Percentiles rank a stretch among this genome's conserved stretches.
Conservation (phyloP, 1,140 invertebrate genomes). For the Trachelipus rathkii region DNA sequence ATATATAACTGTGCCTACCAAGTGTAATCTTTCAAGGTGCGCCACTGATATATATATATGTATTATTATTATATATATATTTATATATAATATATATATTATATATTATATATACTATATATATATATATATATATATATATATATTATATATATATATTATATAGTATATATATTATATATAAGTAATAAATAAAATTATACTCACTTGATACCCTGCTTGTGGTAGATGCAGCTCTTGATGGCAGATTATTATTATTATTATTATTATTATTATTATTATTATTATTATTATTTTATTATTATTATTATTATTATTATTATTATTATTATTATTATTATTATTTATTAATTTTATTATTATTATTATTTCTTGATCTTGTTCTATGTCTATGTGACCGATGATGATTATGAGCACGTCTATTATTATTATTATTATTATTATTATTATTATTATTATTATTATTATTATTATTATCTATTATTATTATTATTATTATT, state of each 20-base stretch:
- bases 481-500: background rate
- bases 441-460: background rate
- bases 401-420: background rate
- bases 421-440: slow-evolving; percentile 1
- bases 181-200: too few species aligned
- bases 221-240: background rate
- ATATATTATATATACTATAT: too few species aligned
- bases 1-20: too few species aligned
- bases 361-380: slow-evolving; percentile 4
- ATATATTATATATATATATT: too few species aligned
- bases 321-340: background rate
- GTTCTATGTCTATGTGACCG: background rate
- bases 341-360: background rate
- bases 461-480: slow-evolving; percentile 9
- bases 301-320: background rate
- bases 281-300: slow-evolving; percentile 10
- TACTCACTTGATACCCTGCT: background rate
- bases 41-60: too few species aligned
- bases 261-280: background rate
- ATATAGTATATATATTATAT: too few species aligned
- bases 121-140: too few species aligned
- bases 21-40: too few species aligned
- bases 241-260: background rate
- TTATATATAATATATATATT: too few species aligned
- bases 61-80: too few species aligned